A percentile compares a stretch with the other conserved stretches of the same genome.
Conservation (phyloP, 2,113 vertebrate species). For the Tympanuchus pallidicinctus region DNA sequence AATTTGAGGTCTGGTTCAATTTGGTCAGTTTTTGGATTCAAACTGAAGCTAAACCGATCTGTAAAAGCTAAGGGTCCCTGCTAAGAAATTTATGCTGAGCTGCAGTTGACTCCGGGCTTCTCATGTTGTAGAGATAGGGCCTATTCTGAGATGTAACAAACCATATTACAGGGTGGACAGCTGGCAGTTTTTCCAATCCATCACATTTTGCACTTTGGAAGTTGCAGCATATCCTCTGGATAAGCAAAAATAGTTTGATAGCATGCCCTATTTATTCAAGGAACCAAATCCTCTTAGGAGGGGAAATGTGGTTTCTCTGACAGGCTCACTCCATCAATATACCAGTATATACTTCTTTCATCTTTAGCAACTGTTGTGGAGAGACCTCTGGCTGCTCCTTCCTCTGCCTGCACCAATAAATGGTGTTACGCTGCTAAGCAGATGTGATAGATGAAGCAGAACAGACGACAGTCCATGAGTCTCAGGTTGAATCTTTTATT, state of each 20-base stretch:
- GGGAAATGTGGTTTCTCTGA: neutral
- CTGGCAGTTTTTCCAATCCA: neutral
- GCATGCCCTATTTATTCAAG: neutral
- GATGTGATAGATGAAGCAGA: neutral
- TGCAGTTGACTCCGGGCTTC: neutral
- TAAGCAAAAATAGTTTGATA: neutral
- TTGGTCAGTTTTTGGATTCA: neutral
- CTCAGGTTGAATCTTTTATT: neutral
- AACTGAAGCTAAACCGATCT: neutral
- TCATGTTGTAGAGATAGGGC: neutral
- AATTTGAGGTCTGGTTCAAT: neutral
- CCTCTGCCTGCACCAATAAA: neutral
- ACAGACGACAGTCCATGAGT: neutral
- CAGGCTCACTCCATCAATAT: neutral
- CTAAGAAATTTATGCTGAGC: neutral
- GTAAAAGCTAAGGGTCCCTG: neutral
- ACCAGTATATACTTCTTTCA: neutral
- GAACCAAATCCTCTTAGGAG: neutral
- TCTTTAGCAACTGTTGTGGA: neutral
- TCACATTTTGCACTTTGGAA: neutral
- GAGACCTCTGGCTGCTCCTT: neutral
- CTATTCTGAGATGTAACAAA: neutral
- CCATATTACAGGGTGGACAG: neutral
- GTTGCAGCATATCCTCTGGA: fast-evolving
- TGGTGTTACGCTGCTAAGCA: neutral